phyloP scores from a whole-genome alignment of 1,140 invertebrate species.

The Drosophila burlai region DNA sequence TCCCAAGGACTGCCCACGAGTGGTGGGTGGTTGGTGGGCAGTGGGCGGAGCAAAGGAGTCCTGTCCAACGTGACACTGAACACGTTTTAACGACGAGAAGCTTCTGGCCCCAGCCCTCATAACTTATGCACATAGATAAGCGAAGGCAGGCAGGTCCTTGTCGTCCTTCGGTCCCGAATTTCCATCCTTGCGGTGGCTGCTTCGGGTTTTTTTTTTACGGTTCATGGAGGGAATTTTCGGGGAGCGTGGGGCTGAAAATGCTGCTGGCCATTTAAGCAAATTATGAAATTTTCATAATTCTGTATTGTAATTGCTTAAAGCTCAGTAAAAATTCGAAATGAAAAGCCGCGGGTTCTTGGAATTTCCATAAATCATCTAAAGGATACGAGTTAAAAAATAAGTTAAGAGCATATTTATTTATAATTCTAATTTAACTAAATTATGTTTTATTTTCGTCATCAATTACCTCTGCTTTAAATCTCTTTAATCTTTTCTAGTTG shows the following conservation, averaged over 20 bases:
- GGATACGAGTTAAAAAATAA: neutral
- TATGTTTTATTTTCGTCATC: neutral
- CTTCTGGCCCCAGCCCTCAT: conserved; percentile 60
- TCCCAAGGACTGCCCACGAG: neutral
- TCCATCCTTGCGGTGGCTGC: conserved; percentile 36
- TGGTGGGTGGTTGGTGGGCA: neutral
- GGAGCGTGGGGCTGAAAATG: conserved; percentile 15
- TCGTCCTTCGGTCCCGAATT: conserved; percentile 8
- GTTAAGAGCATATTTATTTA: neutral
- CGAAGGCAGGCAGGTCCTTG: conserved; percentile 36
- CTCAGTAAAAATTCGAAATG: conserved; percentile 43
- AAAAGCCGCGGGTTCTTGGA: neutral
- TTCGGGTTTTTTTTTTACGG: conserved; percentile 15
- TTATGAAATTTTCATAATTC: conserved; percentile 79
- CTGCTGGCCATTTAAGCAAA: conserved; percentile 69
- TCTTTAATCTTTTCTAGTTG: neutral
- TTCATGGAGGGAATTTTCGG: conserved; percentile 12
- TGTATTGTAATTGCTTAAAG: conserved; percentile 66
- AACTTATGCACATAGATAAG: conserved; percentile 84
- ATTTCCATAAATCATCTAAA: conserved; percentile 15
- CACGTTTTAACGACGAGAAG: conserved; percentile 70
- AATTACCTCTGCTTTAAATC: neutral
- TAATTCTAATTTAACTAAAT: neutral
- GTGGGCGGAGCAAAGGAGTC: neutral
- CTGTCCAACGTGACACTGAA: conserved; percentile 72